Percentiles rank a stretch among this genome's conserved stretches.
Conservation (phyloP, 2,888 invertebrate genomes). For the Troilus luridus region DNA sequence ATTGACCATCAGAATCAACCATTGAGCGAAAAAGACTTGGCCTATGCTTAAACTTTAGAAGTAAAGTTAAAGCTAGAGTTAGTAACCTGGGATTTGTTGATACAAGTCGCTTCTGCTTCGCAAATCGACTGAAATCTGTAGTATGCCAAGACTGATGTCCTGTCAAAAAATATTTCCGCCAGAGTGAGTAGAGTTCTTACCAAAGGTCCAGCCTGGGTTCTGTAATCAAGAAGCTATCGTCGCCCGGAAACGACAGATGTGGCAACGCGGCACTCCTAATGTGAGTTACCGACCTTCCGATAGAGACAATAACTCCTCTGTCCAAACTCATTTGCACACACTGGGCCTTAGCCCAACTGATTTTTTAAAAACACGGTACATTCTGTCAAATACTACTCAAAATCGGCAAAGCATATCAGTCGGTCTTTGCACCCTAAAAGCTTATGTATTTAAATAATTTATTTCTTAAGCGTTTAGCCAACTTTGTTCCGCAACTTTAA, state of each 20-base stretch:
- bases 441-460: not conserved
- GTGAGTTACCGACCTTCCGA: slow-evolving; percentile 21
- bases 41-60: no score
- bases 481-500: not conserved
- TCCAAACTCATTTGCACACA: slow-evolving; percentile 18
- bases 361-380: not conserved
- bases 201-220: not conserved
- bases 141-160: no score
- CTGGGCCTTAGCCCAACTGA: not conserved
- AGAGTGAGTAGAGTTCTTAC: no score
- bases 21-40: no score
- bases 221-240: not conserved
- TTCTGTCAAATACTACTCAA: not conserved
- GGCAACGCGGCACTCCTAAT: slow-evolving; percentile 34
- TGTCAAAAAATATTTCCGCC: no score
- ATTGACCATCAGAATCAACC: no score
- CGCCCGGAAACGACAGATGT: slow-evolving; percentile 18
- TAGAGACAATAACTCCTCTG: slow-evolving; percentile 29
- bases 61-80: no score
- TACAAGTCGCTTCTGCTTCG: no score
- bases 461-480: not conserved
- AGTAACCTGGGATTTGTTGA: no score
- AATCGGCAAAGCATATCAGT: not conserved
- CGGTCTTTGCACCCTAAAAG: not conserved
- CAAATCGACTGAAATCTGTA: no score